Evolutionary conservation across 2,888 invertebrate species (phyloP), one percentile per base, ranked within the genome.

Genomic region (Eulithis testata): DNA sequence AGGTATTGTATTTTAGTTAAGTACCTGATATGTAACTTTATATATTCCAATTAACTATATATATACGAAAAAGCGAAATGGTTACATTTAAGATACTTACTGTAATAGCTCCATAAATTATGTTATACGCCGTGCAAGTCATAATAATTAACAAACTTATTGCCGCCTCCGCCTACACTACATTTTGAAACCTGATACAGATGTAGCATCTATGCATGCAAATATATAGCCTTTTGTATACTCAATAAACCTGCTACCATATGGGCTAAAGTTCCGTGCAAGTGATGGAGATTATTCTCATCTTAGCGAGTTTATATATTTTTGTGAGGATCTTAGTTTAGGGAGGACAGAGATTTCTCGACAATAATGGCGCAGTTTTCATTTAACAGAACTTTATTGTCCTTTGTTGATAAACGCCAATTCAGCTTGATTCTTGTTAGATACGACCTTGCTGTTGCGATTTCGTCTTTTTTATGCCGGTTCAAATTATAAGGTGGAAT

Each of bases 321-420:
- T 44, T 58, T 59, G 12, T 27, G 31, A 49, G 40, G 31, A 40
- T 53, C 21, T 12, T 53, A 59, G 50, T 37, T 27, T 9, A n/a
- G 45, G 49, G 51, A 63, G 56, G 52, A 14, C 27, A 37, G 43
- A 56, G 11, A 47, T 37, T 12, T 7, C 21, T 60, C 5, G 27
- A 47, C 36, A 4, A 56, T 51, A 66, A 59, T 45, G 27, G 31
- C 59, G 54, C 37, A n/a, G 66, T 60, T 53, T n/a, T n/a, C n/a
- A n/a, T n/a, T 43, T 67, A 8, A 40, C 37, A 7, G 37, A 37
- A 67, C 57, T 60, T 53, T 54, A 67, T 60, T 63, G 66, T 66
- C 63, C 66, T 66, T 56, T 63, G 66, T 66, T 60, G 62, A 59
- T 45, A 49, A 60, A 49, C 43, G 51, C 44, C 49, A 63, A 63